A percentile compares a stretch with the other conserved stretches of the same genome.
Conservation (phyloP, 2,113 vertebrate species). For the Raja brachyura region DNA sequence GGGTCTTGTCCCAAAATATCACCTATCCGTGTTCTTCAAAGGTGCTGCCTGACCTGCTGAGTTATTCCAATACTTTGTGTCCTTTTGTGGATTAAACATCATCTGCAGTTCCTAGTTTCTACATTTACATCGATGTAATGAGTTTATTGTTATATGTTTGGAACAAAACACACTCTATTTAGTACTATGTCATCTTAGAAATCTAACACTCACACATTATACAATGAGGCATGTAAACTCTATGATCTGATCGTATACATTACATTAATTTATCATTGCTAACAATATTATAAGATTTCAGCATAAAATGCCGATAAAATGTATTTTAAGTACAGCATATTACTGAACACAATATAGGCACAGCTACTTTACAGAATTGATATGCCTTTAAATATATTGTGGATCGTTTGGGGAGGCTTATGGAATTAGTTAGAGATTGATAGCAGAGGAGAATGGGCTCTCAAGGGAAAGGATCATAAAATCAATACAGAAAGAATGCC, state of each 20-base stretch:
- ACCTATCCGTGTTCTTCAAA: no score
- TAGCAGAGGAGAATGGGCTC: background rate
- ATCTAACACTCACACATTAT: background rate
- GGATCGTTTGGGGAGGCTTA: background rate
- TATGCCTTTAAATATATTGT: background rate
- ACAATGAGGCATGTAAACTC: background rate
- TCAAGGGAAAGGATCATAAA: background rate
- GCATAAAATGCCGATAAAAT: background rate
- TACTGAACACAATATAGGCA: background rate
- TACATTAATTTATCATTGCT: background rate
- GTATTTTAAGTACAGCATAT: background rate
- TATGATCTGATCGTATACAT: background rate
- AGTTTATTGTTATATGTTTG: background rate
- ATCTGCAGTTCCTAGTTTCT: no score
- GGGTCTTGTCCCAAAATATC: no score
- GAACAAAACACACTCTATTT: background rate
- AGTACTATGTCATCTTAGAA: background rate
- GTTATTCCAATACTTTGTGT: no score
- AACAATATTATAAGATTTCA: background rate
- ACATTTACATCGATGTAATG: background rate
- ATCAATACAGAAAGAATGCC: background rate
- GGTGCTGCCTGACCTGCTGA: no score
- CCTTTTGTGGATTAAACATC: no score
- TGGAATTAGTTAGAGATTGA: background rate
- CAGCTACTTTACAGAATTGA: background rate